Evolutionary conservation across 2,888 invertebrate species (phyloP).

Genomic region (Tetragnatha montana): DNA sequence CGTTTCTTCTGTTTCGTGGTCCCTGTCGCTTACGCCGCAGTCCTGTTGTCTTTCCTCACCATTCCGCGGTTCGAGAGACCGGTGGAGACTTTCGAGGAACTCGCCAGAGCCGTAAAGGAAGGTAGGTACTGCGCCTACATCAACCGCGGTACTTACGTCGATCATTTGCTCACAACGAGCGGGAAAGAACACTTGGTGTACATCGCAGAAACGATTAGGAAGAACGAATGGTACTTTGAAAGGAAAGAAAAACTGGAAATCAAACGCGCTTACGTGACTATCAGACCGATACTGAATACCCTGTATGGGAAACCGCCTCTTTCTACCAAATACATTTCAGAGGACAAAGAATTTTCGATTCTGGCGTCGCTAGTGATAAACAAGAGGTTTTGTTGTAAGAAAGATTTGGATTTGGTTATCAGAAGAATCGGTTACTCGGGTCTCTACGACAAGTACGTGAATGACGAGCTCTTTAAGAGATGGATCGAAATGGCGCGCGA

Average conservation of each 20-base stretch:
- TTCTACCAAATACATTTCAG: not conserved
- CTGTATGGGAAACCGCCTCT: not conserved
- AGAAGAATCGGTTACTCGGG: not conserved
- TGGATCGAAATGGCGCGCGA: not conserved
- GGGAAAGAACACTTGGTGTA: not conserved
- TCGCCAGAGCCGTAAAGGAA: not conserved
- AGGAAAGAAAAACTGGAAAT: not conserved
- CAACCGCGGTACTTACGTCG: not conserved
- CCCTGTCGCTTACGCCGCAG: not conserved
- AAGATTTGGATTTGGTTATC: not conserved
- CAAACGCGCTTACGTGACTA: not conserved
- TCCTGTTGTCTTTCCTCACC: not conserved
- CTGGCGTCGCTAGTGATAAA: not conserved
- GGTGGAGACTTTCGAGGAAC: not conserved
- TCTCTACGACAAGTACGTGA: not conserved
- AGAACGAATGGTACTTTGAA: not conserved
- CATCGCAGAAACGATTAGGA: not conserved
- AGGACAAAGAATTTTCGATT: not conserved
- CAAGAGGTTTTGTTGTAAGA: not conserved
- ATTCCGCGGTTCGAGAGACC: not conserved
- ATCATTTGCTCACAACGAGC: not conserved
- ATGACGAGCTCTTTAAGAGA: not conserved
- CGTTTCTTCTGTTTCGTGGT: not conserved
- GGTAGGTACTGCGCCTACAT: not conserved
- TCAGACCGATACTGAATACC: not conserved